Percentiles rank a stretch among this genome's conserved stretches.
Conservation (phyloP, 2,888 invertebrate genomes). For the Cephus rjabovi region DNA sequence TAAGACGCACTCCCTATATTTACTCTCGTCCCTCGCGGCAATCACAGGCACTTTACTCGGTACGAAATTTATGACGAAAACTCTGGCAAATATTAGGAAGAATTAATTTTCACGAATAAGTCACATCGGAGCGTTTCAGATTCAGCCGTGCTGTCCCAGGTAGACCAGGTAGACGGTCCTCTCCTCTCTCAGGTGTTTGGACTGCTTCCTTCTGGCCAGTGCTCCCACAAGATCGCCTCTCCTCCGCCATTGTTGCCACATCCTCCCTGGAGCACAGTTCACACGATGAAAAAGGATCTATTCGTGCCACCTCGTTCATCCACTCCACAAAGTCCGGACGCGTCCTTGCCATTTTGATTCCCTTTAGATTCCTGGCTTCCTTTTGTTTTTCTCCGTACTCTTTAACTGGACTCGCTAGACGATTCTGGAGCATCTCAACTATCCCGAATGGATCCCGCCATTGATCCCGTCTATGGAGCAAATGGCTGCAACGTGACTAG, state of each 20-base stretch:
- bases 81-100: background rate
- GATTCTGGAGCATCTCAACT: background rate
- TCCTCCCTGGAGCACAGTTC: conserved; percentile 48
- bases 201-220: conserved; percentile 20
- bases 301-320: conserved; percentile 29
- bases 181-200: conserved; percentile 42
- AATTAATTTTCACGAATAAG: background rate
- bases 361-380: background rate
- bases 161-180: background rate
- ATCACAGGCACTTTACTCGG: background rate
- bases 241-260: conserved; percentile 53
- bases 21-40: background rate
- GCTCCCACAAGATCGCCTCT: conserved; percentile 43
- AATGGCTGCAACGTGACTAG: background rate
- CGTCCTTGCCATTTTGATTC: background rate
- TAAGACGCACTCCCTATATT: background rate
- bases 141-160: background rate
- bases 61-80: background rate
- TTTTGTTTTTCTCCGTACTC: background rate
- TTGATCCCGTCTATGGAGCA: background rate
- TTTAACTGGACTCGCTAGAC: background rate
- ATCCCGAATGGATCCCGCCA: too few relatives aligned
- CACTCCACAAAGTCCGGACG: conserved; percentile 8
- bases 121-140: background rate
- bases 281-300: conserved; percentile 34